Percentiles rank a stretch among this genome's conserved stretches.
Evolutionary conservation across 2,797 vertebrate genomes (phyloP).

Genomic region (Pelochelys cantorii): DNA sequence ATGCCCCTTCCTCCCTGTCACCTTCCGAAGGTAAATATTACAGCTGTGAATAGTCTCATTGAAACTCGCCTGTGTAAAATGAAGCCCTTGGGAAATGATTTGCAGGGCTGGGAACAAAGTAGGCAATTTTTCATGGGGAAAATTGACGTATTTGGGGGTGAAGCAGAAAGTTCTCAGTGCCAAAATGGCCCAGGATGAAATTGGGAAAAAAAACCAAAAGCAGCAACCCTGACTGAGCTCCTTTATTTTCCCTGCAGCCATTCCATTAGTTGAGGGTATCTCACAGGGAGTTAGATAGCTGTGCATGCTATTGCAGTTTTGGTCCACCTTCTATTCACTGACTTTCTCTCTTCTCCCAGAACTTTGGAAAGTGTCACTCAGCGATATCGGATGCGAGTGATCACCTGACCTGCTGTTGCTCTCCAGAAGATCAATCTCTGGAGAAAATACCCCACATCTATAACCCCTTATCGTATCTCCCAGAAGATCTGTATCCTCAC

Average conservation of each 20-base stretch:
- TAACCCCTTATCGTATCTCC: conserved; percentile 83
- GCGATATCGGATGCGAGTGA: conserved; percentile 86
- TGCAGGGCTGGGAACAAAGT: neutral
- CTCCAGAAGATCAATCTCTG: conserved; percentile 80
- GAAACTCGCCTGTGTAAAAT: neutral
- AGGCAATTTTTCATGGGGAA: fast-evolving
- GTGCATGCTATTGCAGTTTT: neutral
- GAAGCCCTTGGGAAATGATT: neutral
- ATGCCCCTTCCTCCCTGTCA: neutral
- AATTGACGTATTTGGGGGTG: fast-evolving
- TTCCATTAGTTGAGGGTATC: neutral
- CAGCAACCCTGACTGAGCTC: neutral
- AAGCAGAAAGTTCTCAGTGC: neutral
- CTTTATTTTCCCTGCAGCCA: neutral
- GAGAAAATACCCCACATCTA: conserved; percentile 81
- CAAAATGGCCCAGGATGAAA: neutral
- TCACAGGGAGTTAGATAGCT: neutral
- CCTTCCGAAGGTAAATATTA: neutral
- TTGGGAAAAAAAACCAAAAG: neutral
- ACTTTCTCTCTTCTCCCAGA: conserved; percentile 80
- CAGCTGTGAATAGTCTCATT: neutral
- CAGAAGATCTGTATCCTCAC: conserved; percentile 85
- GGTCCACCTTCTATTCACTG: conserved; percentile 35
- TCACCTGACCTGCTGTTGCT: conserved; percentile 85
- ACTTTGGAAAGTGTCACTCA: conserved; percentile 86